phyloP scores from a whole-genome alignment of 2,797 vertebrate species.

The Apodemus agrarius region DNA sequence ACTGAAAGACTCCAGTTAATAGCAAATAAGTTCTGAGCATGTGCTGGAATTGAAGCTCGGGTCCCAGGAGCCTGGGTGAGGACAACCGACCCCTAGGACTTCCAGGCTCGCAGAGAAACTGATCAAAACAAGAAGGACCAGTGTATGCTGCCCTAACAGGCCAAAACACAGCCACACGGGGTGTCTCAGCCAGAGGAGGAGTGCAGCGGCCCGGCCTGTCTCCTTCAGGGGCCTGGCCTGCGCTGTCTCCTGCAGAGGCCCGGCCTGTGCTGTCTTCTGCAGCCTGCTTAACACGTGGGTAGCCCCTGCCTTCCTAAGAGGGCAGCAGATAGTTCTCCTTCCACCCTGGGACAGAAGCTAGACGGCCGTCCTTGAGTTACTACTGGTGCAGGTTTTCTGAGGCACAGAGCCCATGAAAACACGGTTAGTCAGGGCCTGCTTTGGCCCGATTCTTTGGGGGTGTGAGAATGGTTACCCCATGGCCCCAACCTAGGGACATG shows the following conservation, averaged over 20 bases:
- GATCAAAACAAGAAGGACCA: constrained; percentile 69
- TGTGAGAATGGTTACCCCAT: constrained; percentile 4
- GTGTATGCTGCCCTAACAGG: constrained; percentile 70
- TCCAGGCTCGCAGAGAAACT: constrained; percentile 53
- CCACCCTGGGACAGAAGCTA: background rate
- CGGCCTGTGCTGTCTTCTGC: background rate
- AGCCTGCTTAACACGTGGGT: background rate
- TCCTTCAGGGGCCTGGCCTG: no score
- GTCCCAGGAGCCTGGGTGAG: background rate
- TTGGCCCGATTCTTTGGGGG: constrained; percentile 15
- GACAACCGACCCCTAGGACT: constrained; percentile 38
- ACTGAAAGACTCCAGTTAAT: background rate
- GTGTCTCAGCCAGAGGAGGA: constrained; percentile 29
- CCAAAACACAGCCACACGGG: constrained; percentile 27
- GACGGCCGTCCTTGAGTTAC: background rate
- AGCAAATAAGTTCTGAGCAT: background rate
- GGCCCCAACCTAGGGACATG: constrained; percentile 10
- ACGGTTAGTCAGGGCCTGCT: background rate
- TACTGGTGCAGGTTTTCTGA: background rate
- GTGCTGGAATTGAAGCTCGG: background rate
- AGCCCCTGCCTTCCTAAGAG: background rate
- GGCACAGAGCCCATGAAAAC: background rate
- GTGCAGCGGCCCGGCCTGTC: constrained; percentile 13
- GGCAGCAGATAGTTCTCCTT: background rate
- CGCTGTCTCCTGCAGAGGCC: background rate